Conservation (phyloP, 2,113 vertebrate genomes). For the Hemibagrus wyckioides region DNA sequence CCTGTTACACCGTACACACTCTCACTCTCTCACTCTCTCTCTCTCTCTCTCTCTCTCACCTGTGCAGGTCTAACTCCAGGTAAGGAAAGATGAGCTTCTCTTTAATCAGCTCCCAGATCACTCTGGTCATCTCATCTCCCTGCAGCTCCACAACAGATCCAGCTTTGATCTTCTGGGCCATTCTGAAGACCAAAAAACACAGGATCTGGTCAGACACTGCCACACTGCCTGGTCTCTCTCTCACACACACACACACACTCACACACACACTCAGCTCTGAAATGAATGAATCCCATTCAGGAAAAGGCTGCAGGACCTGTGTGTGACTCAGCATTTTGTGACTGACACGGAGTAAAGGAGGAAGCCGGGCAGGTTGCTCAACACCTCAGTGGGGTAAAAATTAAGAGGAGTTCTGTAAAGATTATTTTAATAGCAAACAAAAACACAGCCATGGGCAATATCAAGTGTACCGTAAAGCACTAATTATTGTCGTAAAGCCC, state of each 20-base stretch:
- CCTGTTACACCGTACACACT: background rate
- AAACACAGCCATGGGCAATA: background rate
- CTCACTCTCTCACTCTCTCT: constrained; percentile 57
- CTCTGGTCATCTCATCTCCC: constrained; percentile 97
- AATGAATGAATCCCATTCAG: constrained; percentile 51
- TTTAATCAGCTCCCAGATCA: constrained; percentile 99
- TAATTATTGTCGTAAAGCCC: background rate
- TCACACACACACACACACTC: no score
- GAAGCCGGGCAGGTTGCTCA: background rate
- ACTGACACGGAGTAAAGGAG: background rate
- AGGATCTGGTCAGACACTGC: background rate
- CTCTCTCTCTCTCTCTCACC: constrained; percentile 76
- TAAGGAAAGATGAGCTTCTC: constrained; percentile 96
- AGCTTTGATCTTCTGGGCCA: constrained; percentile 90
- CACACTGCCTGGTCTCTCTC: no score
- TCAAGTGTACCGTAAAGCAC: background rate
- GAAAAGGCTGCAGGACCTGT: constrained; percentile 22
- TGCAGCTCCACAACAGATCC: constrained; percentile 98
- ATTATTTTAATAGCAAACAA: background rate
- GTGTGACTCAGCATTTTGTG: constrained; percentile 57
- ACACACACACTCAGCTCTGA: background rate
- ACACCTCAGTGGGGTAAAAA: background rate
- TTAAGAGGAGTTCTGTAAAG: background rate
- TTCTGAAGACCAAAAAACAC: constrained; percentile 68
- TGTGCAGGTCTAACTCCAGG: constrained; percentile 92